Evolutionary conservation across 2,113 vertebrate genomes (phyloP).

Genomic region (Falcunculus frontatus): DNA sequence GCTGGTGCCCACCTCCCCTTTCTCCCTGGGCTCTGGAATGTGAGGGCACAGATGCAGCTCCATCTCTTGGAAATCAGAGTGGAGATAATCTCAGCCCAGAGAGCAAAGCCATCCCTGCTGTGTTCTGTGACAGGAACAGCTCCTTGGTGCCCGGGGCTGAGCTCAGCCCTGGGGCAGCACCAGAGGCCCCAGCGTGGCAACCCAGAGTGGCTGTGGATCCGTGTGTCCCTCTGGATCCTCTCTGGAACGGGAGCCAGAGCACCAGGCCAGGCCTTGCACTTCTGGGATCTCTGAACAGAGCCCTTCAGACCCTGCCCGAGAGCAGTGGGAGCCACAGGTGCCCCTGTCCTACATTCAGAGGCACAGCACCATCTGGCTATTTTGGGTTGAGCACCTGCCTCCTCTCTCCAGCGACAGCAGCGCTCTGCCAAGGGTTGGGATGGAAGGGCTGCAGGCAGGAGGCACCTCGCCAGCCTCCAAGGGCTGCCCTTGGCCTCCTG

Average conservation of each 20-base stretch:
- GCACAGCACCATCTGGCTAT: not conserved
- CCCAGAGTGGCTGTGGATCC: rapidly evolving
- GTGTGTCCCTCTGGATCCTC: not conserved
- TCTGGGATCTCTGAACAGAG: not conserved
- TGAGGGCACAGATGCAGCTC: not conserved
- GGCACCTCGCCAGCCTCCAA: not conserved
- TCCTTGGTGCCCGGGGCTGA: not conserved
- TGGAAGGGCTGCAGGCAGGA: not conserved
- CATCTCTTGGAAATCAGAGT: not conserved
- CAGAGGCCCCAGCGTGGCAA: not conserved
- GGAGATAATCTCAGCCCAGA: not conserved
- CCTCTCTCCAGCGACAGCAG: not conserved
- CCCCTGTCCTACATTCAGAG: constrained; percentile 3
- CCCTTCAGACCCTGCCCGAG: not conserved
- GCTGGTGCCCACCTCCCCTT: not conserved
- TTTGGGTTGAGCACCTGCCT: not conserved
- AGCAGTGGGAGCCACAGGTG: not conserved
- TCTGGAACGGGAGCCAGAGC: not conserved
- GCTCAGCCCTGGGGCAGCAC: not conserved
- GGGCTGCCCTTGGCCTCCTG: not conserved
- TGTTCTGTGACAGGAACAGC: not conserved
- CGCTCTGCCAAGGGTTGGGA: not conserved
- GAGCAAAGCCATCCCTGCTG: not conserved
- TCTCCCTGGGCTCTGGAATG: not conserved
- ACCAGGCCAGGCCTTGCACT: not conserved